These are phyloP conservation scores for Torymus tubicola DNA, from an alignment of 2,888 invertebrate genomes.

Conservation along the genomic window DNA sequence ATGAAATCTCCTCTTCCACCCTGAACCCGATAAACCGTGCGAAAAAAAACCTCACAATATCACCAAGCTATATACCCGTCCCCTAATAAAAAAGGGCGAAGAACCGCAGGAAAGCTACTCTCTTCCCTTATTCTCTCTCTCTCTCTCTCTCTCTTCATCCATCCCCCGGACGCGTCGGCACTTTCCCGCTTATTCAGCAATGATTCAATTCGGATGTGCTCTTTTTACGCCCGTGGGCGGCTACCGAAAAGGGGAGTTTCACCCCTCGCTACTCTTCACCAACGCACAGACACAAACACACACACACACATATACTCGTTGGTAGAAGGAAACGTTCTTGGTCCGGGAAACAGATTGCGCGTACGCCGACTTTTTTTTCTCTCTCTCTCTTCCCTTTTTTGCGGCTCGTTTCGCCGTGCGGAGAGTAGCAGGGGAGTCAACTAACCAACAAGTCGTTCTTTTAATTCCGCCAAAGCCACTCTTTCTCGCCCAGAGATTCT, in stretches of 20 bases:
- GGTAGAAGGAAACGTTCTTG: slow-evolving; percentile 3
- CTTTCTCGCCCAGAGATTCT: neutral
- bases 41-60: too few species aligned
- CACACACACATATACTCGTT: neutral
- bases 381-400: slow-evolving; percentile 15
- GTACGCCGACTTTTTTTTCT: neutral
- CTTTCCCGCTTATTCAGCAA: slow-evolving; percentile 76
- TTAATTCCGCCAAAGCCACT: slow-evolving; percentile 65
- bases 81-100: neutral
- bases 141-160: neutral
- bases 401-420: neutral
- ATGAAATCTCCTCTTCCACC: too few species aligned
- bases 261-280: neutral
- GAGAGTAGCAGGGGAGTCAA: slow-evolving; percentile 61
- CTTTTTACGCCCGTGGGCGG: slow-evolving; percentile 63
- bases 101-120: neutral
- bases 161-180: slow-evolving; percentile 68
- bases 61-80: too few species aligned
- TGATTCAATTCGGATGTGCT: slow-evolving; percentile 75
- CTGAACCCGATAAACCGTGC: too few species aligned
- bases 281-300: neutral
- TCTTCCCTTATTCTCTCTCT: neutral
- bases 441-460: slow-evolving; percentile 73
- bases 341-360: slow-evolving; percentile 48
- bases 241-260: slow-evolving; percentile 60